Base-by-base conservation (phyloP, 2,888 invertebrate genomes). In the Dugesia japonica region DNA sequence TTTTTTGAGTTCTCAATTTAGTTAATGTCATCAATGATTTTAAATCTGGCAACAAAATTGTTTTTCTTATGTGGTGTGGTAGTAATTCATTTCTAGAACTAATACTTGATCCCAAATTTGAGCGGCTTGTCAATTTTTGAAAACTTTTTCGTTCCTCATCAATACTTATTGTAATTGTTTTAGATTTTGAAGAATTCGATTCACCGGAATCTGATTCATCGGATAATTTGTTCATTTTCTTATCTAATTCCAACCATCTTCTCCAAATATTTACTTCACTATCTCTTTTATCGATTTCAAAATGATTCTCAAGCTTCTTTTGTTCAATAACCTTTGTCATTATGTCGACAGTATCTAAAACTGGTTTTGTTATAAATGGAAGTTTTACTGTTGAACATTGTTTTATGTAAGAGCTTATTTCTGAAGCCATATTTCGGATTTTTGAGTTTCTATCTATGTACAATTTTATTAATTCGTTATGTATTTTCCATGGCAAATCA, bases 251-350 rank as follows among this genome's bases (percentile, higher is more conserved):
- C 7, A 56, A 23, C 56, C n/a, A 56, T 56, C 23, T 56, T n/a
- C 17, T 56, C 56, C 56, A 56, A 23, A 56, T 23, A 56, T 56
- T 56, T 4, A 56, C 56, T 56, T 56, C 56, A 56, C n/a, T 56
- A 7, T 56, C 56, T 23, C 17, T 56, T 23, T 56, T 56, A n/a
- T 56, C 56, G 4, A 56, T 13, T 56, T 56, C 20, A 20, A 20
- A 23, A n/a, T 56, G 1, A 4, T n/a, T 56, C 4, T 56, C 56
- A 20, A 20, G 56, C 17, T 23, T 56, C 23, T 56, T 56, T 56
- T 56, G 56, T 56, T 56, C 56, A 20, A 56, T 56, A n/a, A 56
- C 56, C 23, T 56, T 56, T 9, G 56, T 56, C n/a, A 56, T 56
- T 20, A 56, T 56, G 56, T 56, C 56, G 4, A 56, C 56, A 56